Percentiles rank a stretch among this genome's conserved stretches.
These are phyloP conservation scores for Neopipo cinnamomea DNA, from an alignment of 2,113 vertebrate genomes.

Conservation along the genomic window DNA sequence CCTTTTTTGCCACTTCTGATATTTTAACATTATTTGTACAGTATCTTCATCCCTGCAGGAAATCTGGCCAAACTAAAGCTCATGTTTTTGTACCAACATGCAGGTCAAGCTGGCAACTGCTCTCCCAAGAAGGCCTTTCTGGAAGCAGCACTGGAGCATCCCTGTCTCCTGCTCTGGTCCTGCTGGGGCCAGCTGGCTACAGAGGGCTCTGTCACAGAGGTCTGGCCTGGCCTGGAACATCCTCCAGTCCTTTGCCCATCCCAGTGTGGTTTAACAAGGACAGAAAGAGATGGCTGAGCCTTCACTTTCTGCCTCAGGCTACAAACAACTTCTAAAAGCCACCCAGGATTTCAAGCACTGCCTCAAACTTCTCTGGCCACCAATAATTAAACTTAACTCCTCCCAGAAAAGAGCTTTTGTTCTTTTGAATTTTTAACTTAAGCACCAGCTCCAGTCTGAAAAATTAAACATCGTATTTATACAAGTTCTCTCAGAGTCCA, in stretches of 20 bases:
- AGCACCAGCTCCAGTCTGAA: not conserved
- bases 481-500: not conserved
- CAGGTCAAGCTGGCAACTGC: not conserved
- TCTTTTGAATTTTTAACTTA: not conserved
- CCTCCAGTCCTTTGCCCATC: not conserved
- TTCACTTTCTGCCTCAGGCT: not conserved
- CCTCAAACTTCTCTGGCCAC: not conserved
- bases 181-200: not conserved
- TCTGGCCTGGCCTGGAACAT: not conserved
- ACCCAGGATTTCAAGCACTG: not conserved
- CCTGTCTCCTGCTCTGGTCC: not conserved
- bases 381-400: not conserved
- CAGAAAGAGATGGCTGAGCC: not conserved
- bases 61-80: not conserved
- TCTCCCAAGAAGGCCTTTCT: not conserved
- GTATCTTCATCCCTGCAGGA: not conserved
- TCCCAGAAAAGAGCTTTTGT: not conserved
- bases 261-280: not conserved
- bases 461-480: not conserved
- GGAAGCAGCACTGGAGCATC: not conserved
- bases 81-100: fast-evolving
- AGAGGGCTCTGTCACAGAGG: not conserved
- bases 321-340: not conserved
- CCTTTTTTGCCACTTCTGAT: not conserved
- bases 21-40: not conserved